A percentile compares a stretch with the other conserved stretches of the same genome.
Evolutionary conservation across 2,888 invertebrate genomes (phyloP).

Genomic region (Parnassius apollo): DNA sequence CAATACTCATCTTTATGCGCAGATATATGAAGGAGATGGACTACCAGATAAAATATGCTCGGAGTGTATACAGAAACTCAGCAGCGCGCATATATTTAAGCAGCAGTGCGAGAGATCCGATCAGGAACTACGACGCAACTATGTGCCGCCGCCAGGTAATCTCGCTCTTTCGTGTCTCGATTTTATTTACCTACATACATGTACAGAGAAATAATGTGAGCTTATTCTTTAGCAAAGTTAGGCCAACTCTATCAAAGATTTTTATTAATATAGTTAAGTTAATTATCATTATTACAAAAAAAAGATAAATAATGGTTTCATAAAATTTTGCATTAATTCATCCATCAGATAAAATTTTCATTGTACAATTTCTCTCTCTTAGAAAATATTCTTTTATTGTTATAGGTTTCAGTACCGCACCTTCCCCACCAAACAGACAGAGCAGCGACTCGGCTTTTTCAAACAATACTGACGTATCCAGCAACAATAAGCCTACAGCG

Average conservation of each 20-base stretch:
- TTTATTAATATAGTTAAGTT: too few relatives aligned
- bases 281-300: too few relatives aligned
- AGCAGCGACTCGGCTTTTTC: conserved; percentile 77
- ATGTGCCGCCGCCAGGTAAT: conserved; percentile 70
- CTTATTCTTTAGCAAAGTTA: too few relatives aligned
- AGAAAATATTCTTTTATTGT: neutral
- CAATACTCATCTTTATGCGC: conserved; percentile 2
- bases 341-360: too few relatives aligned
- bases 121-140: conserved; percentile 69
- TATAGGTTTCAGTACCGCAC: conserved; percentile 60
- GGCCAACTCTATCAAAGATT: too few relatives aligned
- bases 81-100: conserved; percentile 75
- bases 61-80: conserved; percentile 75
- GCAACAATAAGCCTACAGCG: conserved; percentile 48
- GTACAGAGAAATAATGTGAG: too few relatives aligned
- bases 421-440: conserved; percentile 63
- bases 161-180: too few relatives aligned
- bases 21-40: conserved; percentile 76
- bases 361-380: neutral
- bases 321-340: too few relatives aligned
- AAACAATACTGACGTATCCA: conserved; percentile 64
- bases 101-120: conserved; percentile 77
- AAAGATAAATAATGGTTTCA: too few relatives aligned
- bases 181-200: too few relatives aligned
- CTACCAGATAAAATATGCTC: conserved; percentile 75